Evolutionary conservation across 2,888 invertebrate genomes (phyloP), one percentile per base, ranked within the genome.

Genomic region (Conus canariensis): DNA sequence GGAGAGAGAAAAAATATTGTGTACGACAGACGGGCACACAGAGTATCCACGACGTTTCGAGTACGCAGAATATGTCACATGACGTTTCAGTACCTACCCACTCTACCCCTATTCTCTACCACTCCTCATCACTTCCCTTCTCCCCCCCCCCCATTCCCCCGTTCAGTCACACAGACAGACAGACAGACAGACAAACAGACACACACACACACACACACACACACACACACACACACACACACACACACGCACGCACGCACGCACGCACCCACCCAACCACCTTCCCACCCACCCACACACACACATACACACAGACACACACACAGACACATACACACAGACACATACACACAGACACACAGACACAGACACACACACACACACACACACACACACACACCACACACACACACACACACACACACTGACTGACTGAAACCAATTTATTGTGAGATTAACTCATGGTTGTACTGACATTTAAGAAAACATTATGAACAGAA

Each of bases 351-450:
- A 82, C 56, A 82, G 10, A 82, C 7, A 82, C 82, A 82, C 56
- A 56, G 6, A 56, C 56, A 10, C 82, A 56, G 10, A 2, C 82
- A 82, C 58, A 56, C 5, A 56, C 56, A 25, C 19, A 82, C 56
- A 56, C 56, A 82, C 82, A 9, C 80, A 80, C 30, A 9, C 80
- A 80, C 30, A 30, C 80, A 80, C 80, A 2, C 1, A 3, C 9
- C 30, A 80, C 30, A 80, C 45, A 80, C 80, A 80, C 80, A 80
- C 30, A 80, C 80, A 74, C n/a, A n/a, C 25, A 74, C 70, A 74
- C 70, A 74, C n/a, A 74, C 45, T 45, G 45, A 45, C 45, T 45
- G 45, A 45, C 45, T 45, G 45, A 45, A 45, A 45, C 45, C 45
- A 45, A 45, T 45, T 45, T 45, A 45, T 45, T 45, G 45, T 45